Evolutionary conservation across 2,888 invertebrate genomes (phyloP), one percentile per base, ranked within the genome.

Genomic region (Gastracanthus pulcherrimus): DNA sequence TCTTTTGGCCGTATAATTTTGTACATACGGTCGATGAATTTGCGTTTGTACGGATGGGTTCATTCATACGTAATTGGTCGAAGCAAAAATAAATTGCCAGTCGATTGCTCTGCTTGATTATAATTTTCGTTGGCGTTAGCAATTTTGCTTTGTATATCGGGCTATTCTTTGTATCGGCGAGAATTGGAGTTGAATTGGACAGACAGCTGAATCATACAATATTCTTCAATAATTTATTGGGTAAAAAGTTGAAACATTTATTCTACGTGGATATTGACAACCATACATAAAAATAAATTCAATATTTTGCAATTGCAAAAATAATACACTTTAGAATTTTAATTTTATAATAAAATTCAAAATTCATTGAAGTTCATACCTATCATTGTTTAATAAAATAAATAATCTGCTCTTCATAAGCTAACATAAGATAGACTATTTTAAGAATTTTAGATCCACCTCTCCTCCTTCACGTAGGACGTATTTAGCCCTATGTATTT

Each of bases 1-100:
- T 48, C 48, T 48, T 19, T 48, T 7, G 2, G 5, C n/a, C n/a
- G n/a, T n/a, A n/a, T 9, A 45, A 16, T 45, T 45, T 45, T 45
- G 4, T 16, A 29, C 11, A 29, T 2, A 16, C 45, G n/a, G n/a
- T 45, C 16, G 16, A 2, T 41, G 11, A 45, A 45, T 45, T 45
- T 13, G 13, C 45, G 45, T 13, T 13, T 3, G 45, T 9, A 13
- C 13, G 0, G n/a, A 45, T 41, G 13, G 13, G n/a, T 48, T 19
- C 19, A 4, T 5, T 29, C 31, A n/a, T 3, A 31, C 11, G 16
- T n/a, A 19, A 62, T 34, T 7, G 7, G 9, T 60, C n/a, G 16
- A 26, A 31, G n/a, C 31, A n/a, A 36, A 71, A 55, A 55, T 29
- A 55, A 70, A 70, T 70, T 4, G 70, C 34, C 3, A 69, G 55